phyloP scores from a whole-genome alignment of 2,888 invertebrate species.

The Ptychoptera albimana region DNA sequence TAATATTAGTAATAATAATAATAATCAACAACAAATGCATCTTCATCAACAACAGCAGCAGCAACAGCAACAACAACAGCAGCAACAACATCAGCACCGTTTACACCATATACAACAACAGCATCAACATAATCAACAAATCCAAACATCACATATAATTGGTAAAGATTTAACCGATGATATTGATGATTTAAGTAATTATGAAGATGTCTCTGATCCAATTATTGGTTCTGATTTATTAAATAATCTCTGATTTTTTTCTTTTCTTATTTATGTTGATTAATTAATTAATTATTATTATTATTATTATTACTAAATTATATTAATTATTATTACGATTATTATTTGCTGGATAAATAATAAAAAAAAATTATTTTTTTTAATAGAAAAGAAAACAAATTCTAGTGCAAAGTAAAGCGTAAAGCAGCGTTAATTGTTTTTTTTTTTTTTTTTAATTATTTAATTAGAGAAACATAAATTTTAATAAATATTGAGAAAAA shows the following conservation, averaged over 20 bases:
- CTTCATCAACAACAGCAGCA: background rate
- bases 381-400: too few species aligned
- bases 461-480: too few species aligned
- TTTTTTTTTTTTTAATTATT: too few species aligned
- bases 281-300: background rate
- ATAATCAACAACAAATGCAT: background rate
- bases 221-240: constrained; percentile 26
- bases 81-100: background rate
- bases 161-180: constrained; percentile 7
- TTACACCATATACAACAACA: background rate
- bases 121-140: too few species aligned
- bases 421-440: too few species aligned
- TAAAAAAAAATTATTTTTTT: too few species aligned
- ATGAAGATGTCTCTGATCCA: constrained; percentile 21
- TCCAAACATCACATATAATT: background rate
- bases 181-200: constrained; percentile 12
- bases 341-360: background rate
- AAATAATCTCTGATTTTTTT: constrained; percentile 20
- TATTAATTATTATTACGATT: background rate
- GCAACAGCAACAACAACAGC: constrained; percentile 2
- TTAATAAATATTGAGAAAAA: too few species aligned
- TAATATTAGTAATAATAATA: background rate
- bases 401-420: too few species aligned
- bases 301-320: background rate
- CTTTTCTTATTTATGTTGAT: too few species aligned